A percentile compares a stretch with the other conserved stretches of the same genome.
Evolutionary conservation across 2,113 vertebrate genomes (phyloP).

Genomic region (Leucopsar rothschildi): DNA sequence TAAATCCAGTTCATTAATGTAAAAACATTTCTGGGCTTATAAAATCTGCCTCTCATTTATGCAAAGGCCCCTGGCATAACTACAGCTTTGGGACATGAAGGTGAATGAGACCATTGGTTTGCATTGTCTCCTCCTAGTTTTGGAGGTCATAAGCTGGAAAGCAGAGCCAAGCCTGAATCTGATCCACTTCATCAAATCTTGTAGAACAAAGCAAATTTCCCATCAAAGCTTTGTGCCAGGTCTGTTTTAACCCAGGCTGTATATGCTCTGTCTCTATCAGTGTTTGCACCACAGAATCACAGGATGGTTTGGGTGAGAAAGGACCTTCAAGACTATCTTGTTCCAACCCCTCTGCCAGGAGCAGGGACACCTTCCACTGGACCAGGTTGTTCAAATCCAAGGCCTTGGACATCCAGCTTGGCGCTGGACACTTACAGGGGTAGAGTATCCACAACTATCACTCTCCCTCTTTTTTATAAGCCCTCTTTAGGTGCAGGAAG

Average conservation of each 20-base stretch:
- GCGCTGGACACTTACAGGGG: neutral
- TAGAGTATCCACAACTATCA: neutral
- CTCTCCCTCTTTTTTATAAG: neutral
- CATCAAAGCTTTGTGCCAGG: neutral
- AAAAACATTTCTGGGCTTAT: neutral
- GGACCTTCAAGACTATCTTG: neutral
- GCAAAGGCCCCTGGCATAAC: neutral
- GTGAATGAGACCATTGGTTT: neutral
- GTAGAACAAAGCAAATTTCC: neutral
- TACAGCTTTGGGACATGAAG: neutral
- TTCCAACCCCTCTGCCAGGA: neutral
- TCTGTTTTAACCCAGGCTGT: neutral
- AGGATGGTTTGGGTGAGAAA: neutral
- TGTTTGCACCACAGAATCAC: neutral
- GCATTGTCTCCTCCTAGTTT: neutral
- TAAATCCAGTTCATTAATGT: neutral
- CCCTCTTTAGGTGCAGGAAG: neutral
- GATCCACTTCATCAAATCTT: neutral
- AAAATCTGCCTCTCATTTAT: neutral
- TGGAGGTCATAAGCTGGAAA: neutral
- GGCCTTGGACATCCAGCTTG: neutral
- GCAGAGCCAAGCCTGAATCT: neutral
- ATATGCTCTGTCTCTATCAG: neutral
- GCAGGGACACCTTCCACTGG: neutral
- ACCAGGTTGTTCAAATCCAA: neutral